Evolutionary conservation across 2,797 vertebrate genomes (phyloP).

Genomic region (Falco cherrug): DNA sequence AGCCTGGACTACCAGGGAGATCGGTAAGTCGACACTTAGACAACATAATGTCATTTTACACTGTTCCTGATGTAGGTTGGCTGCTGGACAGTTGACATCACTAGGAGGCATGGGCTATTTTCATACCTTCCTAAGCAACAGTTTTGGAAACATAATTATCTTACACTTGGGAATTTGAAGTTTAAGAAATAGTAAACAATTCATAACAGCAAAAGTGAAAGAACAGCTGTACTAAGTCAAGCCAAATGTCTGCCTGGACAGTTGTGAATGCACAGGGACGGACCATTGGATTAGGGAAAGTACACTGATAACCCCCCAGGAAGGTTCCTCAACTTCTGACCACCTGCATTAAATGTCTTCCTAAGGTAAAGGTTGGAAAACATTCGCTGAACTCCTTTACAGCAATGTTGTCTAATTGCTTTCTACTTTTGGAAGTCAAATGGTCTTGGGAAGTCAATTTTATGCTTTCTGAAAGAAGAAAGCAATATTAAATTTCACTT

Average conservation of each 20-base stretch:
- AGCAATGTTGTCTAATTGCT: not conserved
- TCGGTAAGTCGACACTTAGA: conserved; percentile 79
- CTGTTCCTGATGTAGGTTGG: not conserved
- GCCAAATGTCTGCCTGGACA: not conserved
- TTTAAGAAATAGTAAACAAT: not conserved
- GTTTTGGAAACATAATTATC: not conserved
- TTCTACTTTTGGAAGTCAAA: not conserved
- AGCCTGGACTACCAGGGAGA: conserved; percentile 90
- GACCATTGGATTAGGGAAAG: not conserved
- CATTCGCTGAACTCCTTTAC: not conserved
- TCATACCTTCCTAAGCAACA: not conserved
- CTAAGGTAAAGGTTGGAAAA: not conserved
- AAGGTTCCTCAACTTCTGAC: not conserved
- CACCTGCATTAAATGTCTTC: not conserved
- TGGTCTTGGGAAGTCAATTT: not conserved
- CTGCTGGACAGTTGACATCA: not conserved
- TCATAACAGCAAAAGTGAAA: not conserved
- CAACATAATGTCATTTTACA: not conserved
- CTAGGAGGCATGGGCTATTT: not conserved
- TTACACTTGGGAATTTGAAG: not conserved
- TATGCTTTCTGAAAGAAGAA: not conserved
- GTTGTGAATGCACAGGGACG: not conserved
- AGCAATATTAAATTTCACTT: not conserved
- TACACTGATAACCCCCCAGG: not conserved
- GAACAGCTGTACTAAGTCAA: not conserved